These are phyloP conservation scores for Papilio gigon DNA, from an alignment of 2,888 invertebrate genomes.

Conservation along the genomic window DNA sequence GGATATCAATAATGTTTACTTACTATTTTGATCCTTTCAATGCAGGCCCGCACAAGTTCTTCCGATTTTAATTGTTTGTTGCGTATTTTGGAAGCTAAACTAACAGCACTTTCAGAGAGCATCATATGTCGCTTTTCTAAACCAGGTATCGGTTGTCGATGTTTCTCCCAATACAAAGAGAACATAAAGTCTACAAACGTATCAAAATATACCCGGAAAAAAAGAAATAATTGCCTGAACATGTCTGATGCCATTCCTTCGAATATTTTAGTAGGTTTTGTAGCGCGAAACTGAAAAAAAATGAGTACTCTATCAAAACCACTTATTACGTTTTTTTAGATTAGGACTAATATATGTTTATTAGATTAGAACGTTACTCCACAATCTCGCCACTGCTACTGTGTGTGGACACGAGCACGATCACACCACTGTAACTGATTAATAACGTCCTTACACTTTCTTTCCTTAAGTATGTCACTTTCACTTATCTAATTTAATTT, in stretches of 20 bases:
- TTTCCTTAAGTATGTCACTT: background rate
- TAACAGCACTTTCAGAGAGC: conserved; percentile 84
- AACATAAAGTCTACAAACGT: conserved; percentile 66
- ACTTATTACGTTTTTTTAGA: background rate
- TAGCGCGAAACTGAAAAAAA: conserved; percentile 56
- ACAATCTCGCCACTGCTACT: too few species aligned
- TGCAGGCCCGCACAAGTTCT: conserved; percentile 87
- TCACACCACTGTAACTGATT: background rate
- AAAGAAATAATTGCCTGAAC: conserved; percentile 60
- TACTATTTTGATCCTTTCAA: conserved; percentile 88
- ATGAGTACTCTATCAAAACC: background rate
- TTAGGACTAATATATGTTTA: too few species aligned
- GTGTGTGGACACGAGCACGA: background rate
- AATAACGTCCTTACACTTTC: background rate
- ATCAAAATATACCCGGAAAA: conserved; percentile 66
- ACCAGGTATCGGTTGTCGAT: conserved; percentile 60
- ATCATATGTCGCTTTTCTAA: conserved; percentile 65
- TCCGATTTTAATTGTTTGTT: conserved; percentile 84
- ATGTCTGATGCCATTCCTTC: conserved; percentile 65
- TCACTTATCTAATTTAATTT: background rate
- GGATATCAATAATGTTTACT: too few species aligned
- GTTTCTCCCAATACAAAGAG: conserved; percentile 64
- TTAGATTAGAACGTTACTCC: too few species aligned
- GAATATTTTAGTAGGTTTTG: conserved; percentile 66
- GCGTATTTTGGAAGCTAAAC: conserved; percentile 86